Evolutionary conservation across 2,113 vertebrate genomes (phyloP), one percentile per base, ranked within the genome.

Genomic region (Engystomops pustulosus): DNA sequence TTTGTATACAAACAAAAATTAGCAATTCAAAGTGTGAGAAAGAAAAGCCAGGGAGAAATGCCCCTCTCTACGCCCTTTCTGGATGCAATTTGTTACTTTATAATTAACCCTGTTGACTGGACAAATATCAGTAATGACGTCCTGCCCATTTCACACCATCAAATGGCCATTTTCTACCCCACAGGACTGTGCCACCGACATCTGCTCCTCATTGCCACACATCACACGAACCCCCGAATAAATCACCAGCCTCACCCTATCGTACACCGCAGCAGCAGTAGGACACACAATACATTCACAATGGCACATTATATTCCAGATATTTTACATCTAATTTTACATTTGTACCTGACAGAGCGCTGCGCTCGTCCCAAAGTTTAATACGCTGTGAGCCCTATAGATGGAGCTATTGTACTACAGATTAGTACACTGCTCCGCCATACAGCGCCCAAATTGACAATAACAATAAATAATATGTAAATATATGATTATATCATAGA

Each of bases 101-200:
- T 85, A 85, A 85, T 79, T 85, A 85, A 85, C 83, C 75, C 47
- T 65, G 67, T 79, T 58, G 62, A 70, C 62, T 44, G 34, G 25
- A 79, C 75, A 85, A 79, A 79, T 85, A 70, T 79, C 83, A 30
- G 34, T 79, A 85, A 85, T 85, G 83, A 85, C 49, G 60, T 70
- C 47, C 47, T 20, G 62, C 23, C 62, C 41, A 15, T 32, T 49
- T 83, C 30, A 62, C 70, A 62, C 70, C 44, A 62, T 25, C 62
- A 79, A 30, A 77, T 79, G 55, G 32, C 23, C 47, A 78, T 38
- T 68, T 51, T 53, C 3, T 20, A 70, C 62, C 51, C 45, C 30
- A 58, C 12, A 58, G 30, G 34, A 23, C 32, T 38, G 34, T n/a
- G 75, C 27, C 51, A 58, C n/a, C n/a, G 4, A 23, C 30, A 77